Conservation (phyloP, 37 sponge, comb jelly and placozoan genomes). For the Theonella swinhoei region DNA sequence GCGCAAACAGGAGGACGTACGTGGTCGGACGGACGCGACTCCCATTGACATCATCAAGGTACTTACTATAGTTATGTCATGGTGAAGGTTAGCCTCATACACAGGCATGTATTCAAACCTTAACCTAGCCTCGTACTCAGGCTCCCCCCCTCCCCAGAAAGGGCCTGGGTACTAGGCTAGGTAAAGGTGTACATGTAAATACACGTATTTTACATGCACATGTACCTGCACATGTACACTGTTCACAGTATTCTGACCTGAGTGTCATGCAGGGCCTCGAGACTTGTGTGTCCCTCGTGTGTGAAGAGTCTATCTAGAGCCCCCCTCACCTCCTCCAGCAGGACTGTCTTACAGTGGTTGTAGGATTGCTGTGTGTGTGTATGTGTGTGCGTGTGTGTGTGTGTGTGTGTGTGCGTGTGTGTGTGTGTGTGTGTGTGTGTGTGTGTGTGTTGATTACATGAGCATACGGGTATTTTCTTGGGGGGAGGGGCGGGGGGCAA, state of each 20-base stretch:
- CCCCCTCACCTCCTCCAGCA: not conserved
- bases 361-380: slow-evolving; percentile 11
- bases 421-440: slow-evolving; percentile 12
- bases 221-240: not conserved
- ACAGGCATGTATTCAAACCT: too few relatives aligned
- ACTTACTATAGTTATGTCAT: too few relatives aligned
- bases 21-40: too few relatives aligned
- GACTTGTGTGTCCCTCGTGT: not conserved
- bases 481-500: too few relatives aligned
- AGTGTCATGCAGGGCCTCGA: not conserved
- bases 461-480: too few relatives aligned
- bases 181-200: not conserved
- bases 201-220: not conserved
- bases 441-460: too few relatives aligned
- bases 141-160: too few relatives aligned
- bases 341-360: not conserved
- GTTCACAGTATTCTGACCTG: not conserved
- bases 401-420: slow-evolving; percentile 2
- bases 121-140: too few relatives aligned
- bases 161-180: too few relatives aligned
- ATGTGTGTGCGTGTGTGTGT: slow-evolving; percentile 21
- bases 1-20: too few relatives aligned
- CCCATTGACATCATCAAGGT: too few relatives aligned
- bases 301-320: not conserved
- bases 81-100: too few relatives aligned